These are phyloP conservation scores for Digitonthophagus gazella DNA, from an alignment of 2,888 invertebrate species.

Conservation along the genomic window DNA sequence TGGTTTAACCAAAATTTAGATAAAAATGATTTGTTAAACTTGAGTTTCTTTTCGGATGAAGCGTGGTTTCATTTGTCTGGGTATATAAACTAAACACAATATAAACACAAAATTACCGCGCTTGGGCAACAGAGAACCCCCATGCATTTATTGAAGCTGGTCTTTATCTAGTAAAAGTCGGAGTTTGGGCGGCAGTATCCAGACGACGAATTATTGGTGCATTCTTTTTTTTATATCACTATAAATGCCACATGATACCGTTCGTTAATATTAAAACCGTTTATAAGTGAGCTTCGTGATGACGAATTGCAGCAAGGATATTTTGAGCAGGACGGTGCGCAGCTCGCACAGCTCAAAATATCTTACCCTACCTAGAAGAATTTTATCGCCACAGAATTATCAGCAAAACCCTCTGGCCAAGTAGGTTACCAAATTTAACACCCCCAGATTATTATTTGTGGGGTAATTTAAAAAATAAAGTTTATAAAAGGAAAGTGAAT, in stretches of 20 bases:
- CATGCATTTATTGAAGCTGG: slow-evolving; percentile 21
- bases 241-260: slow-evolving; percentile 21
- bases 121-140: slow-evolving; percentile 29
- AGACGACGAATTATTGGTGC: slow-evolving; percentile 25
- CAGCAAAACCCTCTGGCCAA: slow-evolving; percentile 1
- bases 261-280: slow-evolving; percentile 14
- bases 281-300: slow-evolving; percentile 21
- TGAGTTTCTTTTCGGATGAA: neutral
- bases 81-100: neutral
- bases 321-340: slow-evolving; percentile 25
- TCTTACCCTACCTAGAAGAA: slow-evolving; percentile 11
- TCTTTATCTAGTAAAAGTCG: slow-evolving; percentile 26
- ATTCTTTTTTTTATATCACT: slow-evolving; percentile 26
- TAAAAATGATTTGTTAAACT: neutral
- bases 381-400: slow-evolving; percentile 21
- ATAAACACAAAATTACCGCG: slow-evolving; percentile 26
- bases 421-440: neutral
- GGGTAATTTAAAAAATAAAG: slow-evolving; percentile 5
- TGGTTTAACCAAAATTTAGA: neutral
- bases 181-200: slow-evolving; percentile 26
- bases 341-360: slow-evolving; percentile 22
- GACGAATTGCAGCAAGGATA: slow-evolving; percentile 22
- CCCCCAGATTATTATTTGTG: neutral
- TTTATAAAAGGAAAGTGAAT: neutral
- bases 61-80: slow-evolving; percentile 1